These are phyloP conservation scores for Acanthochromis polyacanthus DNA, from an alignment of 2,113 vertebrate species.

Conservation along the genomic window DNA sequence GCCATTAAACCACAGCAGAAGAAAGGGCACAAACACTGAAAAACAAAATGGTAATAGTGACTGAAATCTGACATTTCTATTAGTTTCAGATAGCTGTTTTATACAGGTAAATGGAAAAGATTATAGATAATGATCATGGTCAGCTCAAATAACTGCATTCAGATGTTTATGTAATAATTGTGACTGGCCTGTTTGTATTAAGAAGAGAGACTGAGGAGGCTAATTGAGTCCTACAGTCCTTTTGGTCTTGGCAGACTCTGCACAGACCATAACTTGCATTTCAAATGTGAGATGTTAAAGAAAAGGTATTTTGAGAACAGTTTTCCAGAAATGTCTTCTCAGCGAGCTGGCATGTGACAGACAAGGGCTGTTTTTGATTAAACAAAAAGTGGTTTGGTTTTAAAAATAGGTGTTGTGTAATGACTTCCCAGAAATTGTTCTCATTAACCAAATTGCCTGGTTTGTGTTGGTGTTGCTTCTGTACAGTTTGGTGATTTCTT, in stretches of 20 bases:
- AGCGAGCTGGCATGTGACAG: background rate
- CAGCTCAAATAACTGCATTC: no score
- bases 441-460: constrained; percentile 19
- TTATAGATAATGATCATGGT: no score
- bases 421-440: constrained; percentile 11
- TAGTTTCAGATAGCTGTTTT: no score
- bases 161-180: no score
- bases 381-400: constrained; percentile 20
- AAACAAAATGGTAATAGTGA: no score
- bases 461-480: background rate
- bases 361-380: constrained; percentile 36
- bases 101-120: no score
- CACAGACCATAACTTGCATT: constrained; percentile 4
- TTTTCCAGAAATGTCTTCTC: constrained; percentile 33
- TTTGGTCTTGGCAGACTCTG: background rate
- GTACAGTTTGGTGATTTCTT: constrained; percentile 4
- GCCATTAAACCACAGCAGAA: no score
- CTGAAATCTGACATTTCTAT: no score
- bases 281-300: constrained; percentile 22
- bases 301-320: constrained; percentile 21
- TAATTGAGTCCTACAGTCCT: no score
- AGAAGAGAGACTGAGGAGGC: no score
- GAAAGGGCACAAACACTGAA: no score
- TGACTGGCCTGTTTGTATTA: no score
- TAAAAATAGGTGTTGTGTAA: constrained; percentile 20